phyloP scores from a whole-genome alignment of 2,888 invertebrate species.

The Perizoma flavofasciatum region DNA sequence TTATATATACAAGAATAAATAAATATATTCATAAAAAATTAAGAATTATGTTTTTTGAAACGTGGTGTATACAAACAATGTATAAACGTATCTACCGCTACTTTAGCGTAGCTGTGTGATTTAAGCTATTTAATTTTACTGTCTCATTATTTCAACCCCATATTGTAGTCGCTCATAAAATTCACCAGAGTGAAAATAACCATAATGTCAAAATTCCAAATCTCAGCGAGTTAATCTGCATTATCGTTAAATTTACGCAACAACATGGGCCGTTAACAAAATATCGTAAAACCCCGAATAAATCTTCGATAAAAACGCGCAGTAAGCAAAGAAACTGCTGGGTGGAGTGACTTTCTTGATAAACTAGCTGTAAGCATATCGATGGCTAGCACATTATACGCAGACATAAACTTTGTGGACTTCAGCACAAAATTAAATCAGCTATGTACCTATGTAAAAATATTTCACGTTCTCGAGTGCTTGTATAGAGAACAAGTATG shows the following conservation, averaged over 20 bases:
- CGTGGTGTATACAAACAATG: too few relatives aligned
- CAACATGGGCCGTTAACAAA: conserved; percentile 28
- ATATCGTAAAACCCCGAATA: conserved; percentile 32
- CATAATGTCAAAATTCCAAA: conserved; percentile 30
- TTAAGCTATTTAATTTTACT: conserved; percentile 1
- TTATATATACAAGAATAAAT: too few relatives aligned
- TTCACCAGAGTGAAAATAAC: conserved; percentile 21
- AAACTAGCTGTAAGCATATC: conserved; percentile 35
- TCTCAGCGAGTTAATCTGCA: conserved; percentile 32
- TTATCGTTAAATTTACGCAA: conserved; percentile 29
- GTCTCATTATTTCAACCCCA: conserved; percentile 24
- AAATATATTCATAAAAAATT: too few relatives aligned
- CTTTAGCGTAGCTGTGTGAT: not conserved
- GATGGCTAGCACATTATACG: conserved; percentile 4
- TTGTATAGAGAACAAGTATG: not conserved
- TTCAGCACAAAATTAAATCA: conserved; percentile 1
- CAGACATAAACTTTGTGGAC: conserved; percentile 2
- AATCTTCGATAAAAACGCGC: conserved; percentile 30
- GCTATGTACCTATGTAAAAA: not conserved
- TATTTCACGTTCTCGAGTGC: conserved; percentile 1
- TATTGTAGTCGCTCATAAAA: conserved; percentile 37
- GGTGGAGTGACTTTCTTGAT: conserved; percentile 28
- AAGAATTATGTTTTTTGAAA: too few relatives aligned
- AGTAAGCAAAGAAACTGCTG: conserved; percentile 33
- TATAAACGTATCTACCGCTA: not conserved